phyloP scores from a whole-genome alignment of 92 coral and sea anemone genomes.

The Montipora capitata region DNA sequence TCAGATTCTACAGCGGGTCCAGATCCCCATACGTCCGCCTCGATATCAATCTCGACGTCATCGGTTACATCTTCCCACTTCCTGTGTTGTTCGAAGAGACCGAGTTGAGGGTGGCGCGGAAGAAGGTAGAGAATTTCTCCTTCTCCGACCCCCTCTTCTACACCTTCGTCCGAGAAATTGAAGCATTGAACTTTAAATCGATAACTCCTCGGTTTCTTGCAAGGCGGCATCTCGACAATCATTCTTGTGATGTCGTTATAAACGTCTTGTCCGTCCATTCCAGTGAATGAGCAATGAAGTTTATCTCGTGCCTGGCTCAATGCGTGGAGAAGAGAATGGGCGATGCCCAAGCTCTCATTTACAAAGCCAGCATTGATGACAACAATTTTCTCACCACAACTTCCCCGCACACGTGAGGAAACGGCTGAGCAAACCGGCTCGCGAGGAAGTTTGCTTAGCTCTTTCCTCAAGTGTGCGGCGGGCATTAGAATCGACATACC shows the following conservation, averaged over 20 bases:
- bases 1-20: constrained; percentile 71
- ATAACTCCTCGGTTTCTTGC: constrained; percentile 63
- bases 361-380: constrained; percentile 58
- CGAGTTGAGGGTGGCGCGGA: constrained; percentile 70
- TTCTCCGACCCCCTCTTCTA: constrained; percentile 53
- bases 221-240: constrained; percentile 47
- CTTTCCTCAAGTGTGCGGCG: no score
- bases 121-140: constrained; percentile 52
- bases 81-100: constrained; percentile 10
- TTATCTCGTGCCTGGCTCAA: constrained; percentile 65
- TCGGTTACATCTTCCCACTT: constrained; percentile 54
- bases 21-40: constrained; percentile 73
- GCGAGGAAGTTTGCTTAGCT: no score
- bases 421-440: no score
- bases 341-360: constrained; percentile 3
- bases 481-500: not conserved
- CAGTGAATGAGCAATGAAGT: constrained; percentile 77
- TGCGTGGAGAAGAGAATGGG: constrained; percentile 50
- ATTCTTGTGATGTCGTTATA: constrained; percentile 47
- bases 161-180: not conserved
- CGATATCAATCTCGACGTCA: constrained; percentile 59
- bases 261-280: constrained; percentile 63
- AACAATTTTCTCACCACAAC: constrained; percentile 62
- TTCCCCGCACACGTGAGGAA: no score
- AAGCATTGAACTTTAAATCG: constrained; percentile 65